phyloP scores from a whole-genome alignment of 2,113 vertebrate species.

The Bagarius yarrelli region DNA sequence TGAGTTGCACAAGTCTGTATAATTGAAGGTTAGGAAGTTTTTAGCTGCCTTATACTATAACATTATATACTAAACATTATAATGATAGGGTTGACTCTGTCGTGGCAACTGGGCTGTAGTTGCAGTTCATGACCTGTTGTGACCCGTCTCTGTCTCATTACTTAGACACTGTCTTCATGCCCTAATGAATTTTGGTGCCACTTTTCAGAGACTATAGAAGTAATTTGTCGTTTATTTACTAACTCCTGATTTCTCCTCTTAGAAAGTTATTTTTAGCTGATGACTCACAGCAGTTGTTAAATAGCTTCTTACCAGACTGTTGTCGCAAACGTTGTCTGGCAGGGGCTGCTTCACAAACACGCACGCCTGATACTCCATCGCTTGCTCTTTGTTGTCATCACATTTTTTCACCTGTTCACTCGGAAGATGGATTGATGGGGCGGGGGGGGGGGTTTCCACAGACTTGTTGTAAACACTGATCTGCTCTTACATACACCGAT shows the following conservation, averaged over 20 bases:
- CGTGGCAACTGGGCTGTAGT: constrained; percentile 19
- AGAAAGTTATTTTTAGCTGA: constrained; percentile 54
- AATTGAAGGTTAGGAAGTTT: neutral
- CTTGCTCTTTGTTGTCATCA: neutral
- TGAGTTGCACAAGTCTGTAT: neutral
- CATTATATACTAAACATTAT: neutral
- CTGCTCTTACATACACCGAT: no score
- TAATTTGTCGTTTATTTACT: neutral
- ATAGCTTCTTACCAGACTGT: constrained; percentile 40
- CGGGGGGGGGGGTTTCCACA: no score
- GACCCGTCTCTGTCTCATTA: neutral
- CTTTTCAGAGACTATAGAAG: neutral
- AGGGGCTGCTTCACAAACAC: constrained; percentile 23
- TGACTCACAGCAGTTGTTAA: constrained; percentile 60
- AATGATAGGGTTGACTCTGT: constrained; percentile 9
- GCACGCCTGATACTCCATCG: neutral
- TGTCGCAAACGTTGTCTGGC: constrained; percentile 41
- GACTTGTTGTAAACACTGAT: no score
- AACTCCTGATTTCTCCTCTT: constrained; percentile 2
- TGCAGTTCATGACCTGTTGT: neutral
- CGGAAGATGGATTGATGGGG: no score
- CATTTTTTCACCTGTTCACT: neutral
- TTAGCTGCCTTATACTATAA: neutral
- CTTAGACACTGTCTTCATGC: neutral
- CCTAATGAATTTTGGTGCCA: neutral